Percentiles rank a stretch among this genome's conserved stretches.
Evolutionary conservation across 2,797 vertebrate genomes (phyloP).

Genomic region (Coluber constrictor): DNA sequence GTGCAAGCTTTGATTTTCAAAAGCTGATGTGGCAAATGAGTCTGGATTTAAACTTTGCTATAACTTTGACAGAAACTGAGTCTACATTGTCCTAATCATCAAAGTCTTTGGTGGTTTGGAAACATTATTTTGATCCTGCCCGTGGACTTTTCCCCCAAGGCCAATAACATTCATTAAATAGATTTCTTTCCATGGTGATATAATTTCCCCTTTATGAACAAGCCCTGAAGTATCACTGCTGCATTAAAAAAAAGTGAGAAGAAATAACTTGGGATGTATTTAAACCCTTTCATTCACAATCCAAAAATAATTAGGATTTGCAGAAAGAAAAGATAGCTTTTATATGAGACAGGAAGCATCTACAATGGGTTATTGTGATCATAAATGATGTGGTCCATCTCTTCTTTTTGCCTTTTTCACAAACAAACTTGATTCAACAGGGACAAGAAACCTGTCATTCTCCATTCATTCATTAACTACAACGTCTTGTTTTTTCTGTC

Average conservation of each 20-base stretch:
- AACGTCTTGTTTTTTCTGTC: neutral
- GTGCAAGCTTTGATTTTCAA: neutral
- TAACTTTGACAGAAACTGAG: neutral
- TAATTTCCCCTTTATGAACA: constrained; percentile 7
- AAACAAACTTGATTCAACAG: neutral
- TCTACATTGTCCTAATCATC: constrained; percentile 1
- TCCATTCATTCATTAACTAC: neutral
- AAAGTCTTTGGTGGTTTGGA: neutral
- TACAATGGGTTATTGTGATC: neutral
- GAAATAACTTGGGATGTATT: constrained; percentile 19
- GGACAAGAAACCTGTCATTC: neutral
- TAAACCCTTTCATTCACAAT: constrained; percentile 1
- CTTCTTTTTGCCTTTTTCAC: neutral
- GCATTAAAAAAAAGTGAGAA: neutral
- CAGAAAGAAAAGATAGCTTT: constrained; percentile 13
- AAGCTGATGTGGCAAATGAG: neutral
- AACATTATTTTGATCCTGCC: neutral
- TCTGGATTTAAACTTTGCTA: neutral
- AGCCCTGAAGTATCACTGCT: neutral
- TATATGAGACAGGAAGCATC: neutral
- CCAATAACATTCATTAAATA: neutral
- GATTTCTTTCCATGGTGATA: constrained; percentile 5
- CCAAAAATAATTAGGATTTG: neutral
- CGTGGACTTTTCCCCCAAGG: constrained; percentile 6
- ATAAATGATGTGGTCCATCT: neutral